Percentiles rank a stretch among this genome's conserved stretches.
Evolutionary conservation across 2,797 vertebrate species (phyloP).

Genomic region (Smutsia temminckii): DNA sequence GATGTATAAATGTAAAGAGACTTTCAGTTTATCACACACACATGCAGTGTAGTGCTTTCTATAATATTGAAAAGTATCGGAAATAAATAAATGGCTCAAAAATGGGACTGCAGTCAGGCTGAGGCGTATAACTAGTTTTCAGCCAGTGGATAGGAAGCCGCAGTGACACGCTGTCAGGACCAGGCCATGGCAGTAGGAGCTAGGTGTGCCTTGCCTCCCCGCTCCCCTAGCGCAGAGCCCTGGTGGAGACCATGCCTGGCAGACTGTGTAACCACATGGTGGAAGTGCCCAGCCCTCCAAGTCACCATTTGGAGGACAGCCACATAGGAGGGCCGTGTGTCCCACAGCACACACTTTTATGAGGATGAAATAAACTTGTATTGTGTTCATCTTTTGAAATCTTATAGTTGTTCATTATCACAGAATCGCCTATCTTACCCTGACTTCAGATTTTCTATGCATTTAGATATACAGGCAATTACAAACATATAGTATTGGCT

Average conservation of each 20-base stretch:
- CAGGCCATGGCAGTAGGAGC: neutral
- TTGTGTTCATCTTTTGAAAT: neutral
- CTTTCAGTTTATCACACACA: neutral
- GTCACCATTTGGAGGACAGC: neutral
- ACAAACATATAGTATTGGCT: neutral
- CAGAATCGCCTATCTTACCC: neutral
- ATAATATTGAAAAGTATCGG: conserved; percentile 10
- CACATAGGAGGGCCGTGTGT: neutral
- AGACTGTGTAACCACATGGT: neutral
- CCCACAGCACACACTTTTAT: neutral
- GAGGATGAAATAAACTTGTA: neutral
- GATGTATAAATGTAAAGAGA: neutral
- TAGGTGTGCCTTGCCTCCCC: fast-evolving
- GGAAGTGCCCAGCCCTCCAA: neutral
- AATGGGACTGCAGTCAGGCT: neutral
- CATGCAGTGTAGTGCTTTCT: neutral
- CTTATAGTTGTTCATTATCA: neutral
- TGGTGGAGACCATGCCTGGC: neutral
- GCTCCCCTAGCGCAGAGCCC: neutral
- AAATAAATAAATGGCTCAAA: conserved; percentile 26
- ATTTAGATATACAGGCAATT: neutral
- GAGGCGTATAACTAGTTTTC: neutral
- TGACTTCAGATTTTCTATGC: conserved; percentile 9
- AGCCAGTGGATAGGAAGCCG: neutral
- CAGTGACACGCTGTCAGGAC: neutral